These are phyloP conservation scores for Varecia variegata DNA, from an alignment of 2,797 vertebrate genomes.

Conservation along the genomic window DNA sequence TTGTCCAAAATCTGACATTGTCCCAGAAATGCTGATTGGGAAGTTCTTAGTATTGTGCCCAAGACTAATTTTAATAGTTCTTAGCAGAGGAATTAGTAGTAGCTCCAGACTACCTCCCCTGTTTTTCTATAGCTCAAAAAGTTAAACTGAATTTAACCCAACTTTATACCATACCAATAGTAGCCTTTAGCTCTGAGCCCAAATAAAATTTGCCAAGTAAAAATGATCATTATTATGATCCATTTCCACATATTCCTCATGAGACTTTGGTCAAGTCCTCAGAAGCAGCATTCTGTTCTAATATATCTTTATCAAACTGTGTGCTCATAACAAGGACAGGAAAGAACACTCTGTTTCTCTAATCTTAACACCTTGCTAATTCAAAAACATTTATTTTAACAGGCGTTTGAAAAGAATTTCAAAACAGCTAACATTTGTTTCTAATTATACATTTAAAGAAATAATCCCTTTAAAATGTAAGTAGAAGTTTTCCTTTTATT, in stretches of 20 bases:
- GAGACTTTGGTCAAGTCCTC: background rate
- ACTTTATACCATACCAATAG: background rate
- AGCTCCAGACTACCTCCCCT: slow-evolving; percentile 45
- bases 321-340: background rate
- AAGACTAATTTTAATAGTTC: slow-evolving; percentile 47
- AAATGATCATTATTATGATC: background rate
- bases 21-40: slow-evolving; percentile 70
- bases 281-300: slow-evolving; percentile 7
- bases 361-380: slow-evolving; percentile 60
- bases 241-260: background rate
- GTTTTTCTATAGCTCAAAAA: slow-evolving; percentile 69
- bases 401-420: slow-evolving; percentile 60
- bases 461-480: slow-evolving; percentile 46
- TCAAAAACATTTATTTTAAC: slow-evolving; percentile 61
- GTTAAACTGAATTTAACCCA: slow-evolving; percentile 44
- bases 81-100: slow-evolving; percentile 46
- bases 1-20: slow-evolving; percentile 65
- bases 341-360: slow-evolving; percentile 62
- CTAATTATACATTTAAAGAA: slow-evolving; percentile 9
- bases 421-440: slow-evolving; percentile 65
- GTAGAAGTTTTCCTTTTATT: slow-evolving; percentile 55
- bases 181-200: slow-evolving; percentile 28
- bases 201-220: slow-evolving; percentile 8
- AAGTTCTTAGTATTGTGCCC: slow-evolving; percentile 56
- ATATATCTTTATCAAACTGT: background rate